Percentiles rank a stretch among this genome's conserved stretches.
These are phyloP conservation scores for Portunus trituberculatus DNA, from an alignment of 1,140 invertebrate genomes.

Conservation along the genomic window DNA sequence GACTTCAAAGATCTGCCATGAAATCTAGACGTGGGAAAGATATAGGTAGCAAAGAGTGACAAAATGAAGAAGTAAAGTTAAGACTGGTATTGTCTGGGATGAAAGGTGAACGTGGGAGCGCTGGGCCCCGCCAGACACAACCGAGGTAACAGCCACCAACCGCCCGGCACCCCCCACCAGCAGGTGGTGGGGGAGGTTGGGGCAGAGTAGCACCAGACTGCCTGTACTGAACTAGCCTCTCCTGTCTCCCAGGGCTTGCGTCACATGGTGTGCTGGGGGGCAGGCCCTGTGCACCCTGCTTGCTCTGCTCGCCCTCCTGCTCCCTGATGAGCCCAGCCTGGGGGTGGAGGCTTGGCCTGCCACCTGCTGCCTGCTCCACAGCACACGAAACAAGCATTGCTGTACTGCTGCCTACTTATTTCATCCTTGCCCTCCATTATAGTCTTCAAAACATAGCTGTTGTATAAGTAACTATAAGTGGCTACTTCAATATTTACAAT, in stretches of 20 bases:
- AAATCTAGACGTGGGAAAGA: conserved; percentile 59
- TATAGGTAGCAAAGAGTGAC: conserved; percentile 23
- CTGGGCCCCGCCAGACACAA: conserved; percentile 61
- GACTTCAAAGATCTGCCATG: conserved; percentile 70
- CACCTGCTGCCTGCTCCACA: conserved; percentile 15
- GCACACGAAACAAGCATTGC: conserved; percentile 44
- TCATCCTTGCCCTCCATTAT: conserved; percentile 57
- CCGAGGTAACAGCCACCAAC: conserved; percentile 66
- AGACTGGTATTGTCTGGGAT: conserved; percentile 5
- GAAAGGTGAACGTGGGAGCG: background rate
- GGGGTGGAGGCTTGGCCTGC: conserved; percentile 25
- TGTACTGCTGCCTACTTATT: conserved; percentile 50
- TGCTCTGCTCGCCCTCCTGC: background rate
- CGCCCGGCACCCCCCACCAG: background rate
- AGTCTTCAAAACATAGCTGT: conserved; percentile 51
- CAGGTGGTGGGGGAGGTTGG: background rate
- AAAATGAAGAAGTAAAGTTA: conserved; percentile 48
- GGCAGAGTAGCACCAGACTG: conserved; percentile 67
- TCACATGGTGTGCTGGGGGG: background rate
- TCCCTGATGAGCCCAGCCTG: background rate
- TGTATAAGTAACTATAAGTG: conserved; percentile 54
- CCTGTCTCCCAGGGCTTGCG: conserved; percentile 58
- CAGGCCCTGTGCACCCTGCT: background rate
- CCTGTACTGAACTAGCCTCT: conserved; percentile 69
- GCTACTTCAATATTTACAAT: conserved; percentile 63